Conservation (phyloP, 1,140 invertebrate species). For the Neoseiulus cucumeris region DNA sequence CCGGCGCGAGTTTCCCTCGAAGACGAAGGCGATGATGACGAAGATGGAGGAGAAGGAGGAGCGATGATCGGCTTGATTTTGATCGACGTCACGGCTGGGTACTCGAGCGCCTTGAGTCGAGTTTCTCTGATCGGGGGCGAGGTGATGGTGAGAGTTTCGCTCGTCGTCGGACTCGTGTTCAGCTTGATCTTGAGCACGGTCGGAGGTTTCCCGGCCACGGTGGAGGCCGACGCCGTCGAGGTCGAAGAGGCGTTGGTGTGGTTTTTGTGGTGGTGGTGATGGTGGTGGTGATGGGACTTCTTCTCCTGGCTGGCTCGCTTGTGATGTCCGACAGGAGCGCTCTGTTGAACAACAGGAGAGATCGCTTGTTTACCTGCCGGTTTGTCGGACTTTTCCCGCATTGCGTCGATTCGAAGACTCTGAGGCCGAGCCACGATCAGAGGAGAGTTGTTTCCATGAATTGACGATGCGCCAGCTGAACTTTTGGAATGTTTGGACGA, state of each 20-base stretch:
- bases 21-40: background rate
- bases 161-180: background rate
- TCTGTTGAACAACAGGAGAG: background rate
- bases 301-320: background rate
- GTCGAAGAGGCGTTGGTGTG: background rate
- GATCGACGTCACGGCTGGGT: slow-evolving; percentile 6
- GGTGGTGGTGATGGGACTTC: background rate
- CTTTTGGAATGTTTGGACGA: no score
- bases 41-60: background rate
- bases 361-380: background rate
- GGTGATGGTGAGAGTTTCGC: background rate
- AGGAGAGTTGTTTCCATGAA: no score
- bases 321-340: background rate
- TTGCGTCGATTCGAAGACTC: no score
- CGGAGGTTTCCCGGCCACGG: background rate
- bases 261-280: background rate
- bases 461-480: no score
- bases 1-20: background rate
- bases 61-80: slow-evolving; percentile 2
- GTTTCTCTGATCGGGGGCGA: background rate
- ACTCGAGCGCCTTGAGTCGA: background rate
- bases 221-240: background rate
- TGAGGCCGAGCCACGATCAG: no score
- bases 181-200: slow-evolving; percentile 6
- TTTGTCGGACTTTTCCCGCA: background rate